Evolutionary conservation across 1,140 invertebrate species (phyloP), one percentile per base, ranked within the genome.

Genomic region (Rhagoletis zephyria): DNA sequence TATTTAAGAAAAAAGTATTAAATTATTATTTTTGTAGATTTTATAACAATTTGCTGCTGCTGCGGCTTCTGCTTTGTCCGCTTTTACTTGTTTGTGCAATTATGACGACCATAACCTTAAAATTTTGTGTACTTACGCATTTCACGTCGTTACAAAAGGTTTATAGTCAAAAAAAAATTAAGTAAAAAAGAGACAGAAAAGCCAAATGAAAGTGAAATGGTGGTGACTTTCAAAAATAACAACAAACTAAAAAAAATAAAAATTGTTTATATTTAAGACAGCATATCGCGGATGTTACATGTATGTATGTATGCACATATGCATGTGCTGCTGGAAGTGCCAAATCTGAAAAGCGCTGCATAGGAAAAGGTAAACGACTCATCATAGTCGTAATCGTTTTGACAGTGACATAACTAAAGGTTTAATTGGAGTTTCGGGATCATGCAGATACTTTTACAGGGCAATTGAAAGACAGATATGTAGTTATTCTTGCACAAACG

Each of bases 21-120:
- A 1, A 48, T 56, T 85, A 10, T 42, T 85, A 56, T 63, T 42
- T 10, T 85, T 85, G 85, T 85, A 63, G 60, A 60, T 85, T 85
- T 63, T n/a, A 85, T 63, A 85, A 61, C 12, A 85, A 12, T 40
- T 60, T 61, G 77, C 40, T 74, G 40, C 45, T 74, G 42, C 30
- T 56, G 51, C 45, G 51, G 14, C 5, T n/a, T 48, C 48, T 77
- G 51, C 48, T 5, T 40, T 30, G 4, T 48, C 65, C 40, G n/a
- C 48, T 30, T 51, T 56, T 81, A 10, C 74, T 30, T n/a, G 51
- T 81, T 81, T 81, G 48, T 81, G 59, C 30, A 85, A 85, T 85
- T 85, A 85, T 61, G 85, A 61, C 85, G 85, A 63, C 85, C 85
- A 85, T 85, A 85, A 85, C 85, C 85, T 85, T 85, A 61, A 85